Evolutionary conservation across 1,140 invertebrate species (phyloP).

Genomic region (Ooceraea biroi): DNA sequence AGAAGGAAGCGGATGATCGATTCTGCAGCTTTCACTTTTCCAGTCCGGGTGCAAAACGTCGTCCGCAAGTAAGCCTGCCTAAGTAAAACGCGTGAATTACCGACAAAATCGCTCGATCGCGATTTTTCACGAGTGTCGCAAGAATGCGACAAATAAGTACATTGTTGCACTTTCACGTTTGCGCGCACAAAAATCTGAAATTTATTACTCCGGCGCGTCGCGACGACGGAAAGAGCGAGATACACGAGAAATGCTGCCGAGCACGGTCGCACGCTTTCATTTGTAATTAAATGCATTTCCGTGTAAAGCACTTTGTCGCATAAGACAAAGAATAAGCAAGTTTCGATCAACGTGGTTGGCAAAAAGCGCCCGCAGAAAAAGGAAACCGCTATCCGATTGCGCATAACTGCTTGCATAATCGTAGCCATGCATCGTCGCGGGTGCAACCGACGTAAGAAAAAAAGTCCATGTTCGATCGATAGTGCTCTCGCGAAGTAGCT

Average conservation of each 20-base stretch:
- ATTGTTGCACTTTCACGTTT: conserved; percentile 37
- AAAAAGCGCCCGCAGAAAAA: conserved; percentile 60
- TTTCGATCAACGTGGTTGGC: conserved; percentile 50
- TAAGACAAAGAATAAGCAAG: conserved; percentile 38
- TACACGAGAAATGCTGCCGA: conserved; percentile 1
- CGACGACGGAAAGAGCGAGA: not conserved
- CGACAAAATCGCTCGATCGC: not conserved
- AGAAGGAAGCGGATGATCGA: conserved; percentile 41
- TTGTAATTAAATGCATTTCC: conserved; percentile 62
- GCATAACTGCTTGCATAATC: conserved; percentile 73
- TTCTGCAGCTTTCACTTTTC: conserved; percentile 45
- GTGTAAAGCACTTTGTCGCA: conserved; percentile 46
- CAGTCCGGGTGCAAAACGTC: conserved; percentile 34
- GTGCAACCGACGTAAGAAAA: conserved; percentile 72
- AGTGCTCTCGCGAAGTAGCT: not conserved
- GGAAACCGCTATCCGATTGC: conserved; percentile 72
- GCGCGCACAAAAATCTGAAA: not conserved
- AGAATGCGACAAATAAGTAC: not conserved
- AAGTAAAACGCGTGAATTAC: not conserved
- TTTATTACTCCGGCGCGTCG: not conserved
- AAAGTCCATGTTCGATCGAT: conserved; percentile 19
- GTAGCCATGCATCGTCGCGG: conserved; percentile 66
- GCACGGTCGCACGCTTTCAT: conserved; percentile 64
- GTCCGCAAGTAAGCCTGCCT: not conserved
- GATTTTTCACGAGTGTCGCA: not conserved